These are phyloP conservation scores for Leptinotarsa tumamoca DNA, from an alignment of 2,888 invertebrate genomes.

Conservation along the genomic window DNA sequence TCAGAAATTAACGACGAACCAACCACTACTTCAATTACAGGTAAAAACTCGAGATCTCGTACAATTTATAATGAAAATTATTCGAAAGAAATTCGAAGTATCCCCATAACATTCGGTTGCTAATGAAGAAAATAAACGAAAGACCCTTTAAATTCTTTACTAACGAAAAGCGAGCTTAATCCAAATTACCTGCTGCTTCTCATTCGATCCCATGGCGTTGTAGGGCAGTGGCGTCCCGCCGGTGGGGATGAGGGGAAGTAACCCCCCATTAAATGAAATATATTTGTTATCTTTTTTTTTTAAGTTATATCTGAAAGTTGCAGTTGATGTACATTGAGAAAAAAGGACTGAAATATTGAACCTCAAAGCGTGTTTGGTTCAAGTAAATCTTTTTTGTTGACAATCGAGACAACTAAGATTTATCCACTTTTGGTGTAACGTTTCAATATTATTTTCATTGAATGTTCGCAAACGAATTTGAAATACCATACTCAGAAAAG, in stretches of 20 bases:
- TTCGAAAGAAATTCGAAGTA: slow-evolving; percentile 39
- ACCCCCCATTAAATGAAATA: neutral
- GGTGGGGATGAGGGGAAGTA: neutral
- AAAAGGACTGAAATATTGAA: too few species aligned
- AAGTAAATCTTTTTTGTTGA: too few species aligned
- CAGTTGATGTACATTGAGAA: too few species aligned
- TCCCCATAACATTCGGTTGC: slow-evolving; percentile 50
- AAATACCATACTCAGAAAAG: too few species aligned
- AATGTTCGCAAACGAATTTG: too few species aligned
- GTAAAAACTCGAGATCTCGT: slow-evolving; percentile 43
- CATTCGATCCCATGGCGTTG: slow-evolving; percentile 16
- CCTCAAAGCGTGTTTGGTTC: too few species aligned
- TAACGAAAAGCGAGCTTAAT: slow-evolving; percentile 51
- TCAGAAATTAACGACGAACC: slow-evolving; percentile 9
- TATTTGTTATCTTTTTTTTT: too few species aligned
- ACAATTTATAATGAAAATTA: slow-evolving; percentile 43
- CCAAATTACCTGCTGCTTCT: slow-evolving; percentile 27
- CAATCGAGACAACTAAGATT: too few species aligned
- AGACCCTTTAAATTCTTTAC: slow-evolving; percentile 57
- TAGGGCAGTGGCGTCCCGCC: neutral
- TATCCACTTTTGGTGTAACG: too few species aligned
- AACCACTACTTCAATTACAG: slow-evolving; percentile 49
- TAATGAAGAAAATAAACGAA: slow-evolving; percentile 59
- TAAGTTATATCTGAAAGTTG: too few species aligned
- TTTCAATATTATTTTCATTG: too few species aligned